phyloP scores from a whole-genome alignment of 2,113 vertebrate species.

The Elanus axillaris region DNA sequence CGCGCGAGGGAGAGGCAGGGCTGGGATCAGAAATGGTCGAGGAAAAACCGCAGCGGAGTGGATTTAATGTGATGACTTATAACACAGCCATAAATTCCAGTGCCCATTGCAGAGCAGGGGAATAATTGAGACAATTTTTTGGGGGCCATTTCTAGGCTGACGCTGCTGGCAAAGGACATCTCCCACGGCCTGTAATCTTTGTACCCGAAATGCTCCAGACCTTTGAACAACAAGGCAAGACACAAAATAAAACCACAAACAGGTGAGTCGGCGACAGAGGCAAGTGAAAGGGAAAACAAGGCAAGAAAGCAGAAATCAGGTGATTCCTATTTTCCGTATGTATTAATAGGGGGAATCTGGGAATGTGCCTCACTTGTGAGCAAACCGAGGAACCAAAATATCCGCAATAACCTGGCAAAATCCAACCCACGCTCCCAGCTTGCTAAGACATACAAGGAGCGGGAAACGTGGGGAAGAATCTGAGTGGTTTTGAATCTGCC shows the following conservation, averaged over 20 bases:
- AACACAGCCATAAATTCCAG: background rate
- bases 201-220: background rate
- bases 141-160: fast-evolving
- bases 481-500: too few species aligned
- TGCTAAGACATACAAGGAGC: background rate
- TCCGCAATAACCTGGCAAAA: fast-evolving
- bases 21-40: background rate
- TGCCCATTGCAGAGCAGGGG: too few species aligned
- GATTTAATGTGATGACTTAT: background rate
- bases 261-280: fast-evolving
- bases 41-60: too few species aligned
- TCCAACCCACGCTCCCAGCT: background rate
- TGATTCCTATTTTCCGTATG: fast-evolving
- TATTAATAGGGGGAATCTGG: fast-evolving
- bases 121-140: background rate
- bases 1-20: fast-evolving
- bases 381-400: background rate
- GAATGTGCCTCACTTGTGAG: fast-evolving
- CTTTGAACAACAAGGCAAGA: background rate
- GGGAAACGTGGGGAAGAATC: fast-evolving
- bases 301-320: fast-evolving
- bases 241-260: background rate
- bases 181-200: background rate
- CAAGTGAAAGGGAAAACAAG: background rate
- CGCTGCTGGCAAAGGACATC: background rate